Conservation (phyloP, 1,140 invertebrate species). For the Melanaphis sacchari region DNA sequence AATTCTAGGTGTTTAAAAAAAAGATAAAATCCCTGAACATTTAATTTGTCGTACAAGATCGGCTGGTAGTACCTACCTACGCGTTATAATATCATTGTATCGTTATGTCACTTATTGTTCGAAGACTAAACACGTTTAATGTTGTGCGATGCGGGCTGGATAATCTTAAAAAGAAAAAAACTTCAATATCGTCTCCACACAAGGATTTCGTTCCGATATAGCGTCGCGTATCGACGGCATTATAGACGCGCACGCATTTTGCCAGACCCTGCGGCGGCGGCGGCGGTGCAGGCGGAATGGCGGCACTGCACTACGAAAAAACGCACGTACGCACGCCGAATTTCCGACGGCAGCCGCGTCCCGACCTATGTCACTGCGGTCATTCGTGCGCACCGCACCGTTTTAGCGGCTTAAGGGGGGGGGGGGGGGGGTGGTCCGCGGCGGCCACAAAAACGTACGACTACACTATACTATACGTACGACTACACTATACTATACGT, state of each 20-base stretch:
- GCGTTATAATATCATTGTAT: no score
- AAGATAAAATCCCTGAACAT: no score
- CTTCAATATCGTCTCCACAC: not conserved
- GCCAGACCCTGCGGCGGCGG: not conserved
- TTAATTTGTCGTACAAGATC: no score
- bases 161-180: no score
- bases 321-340: slow-evolving; percentile 9
- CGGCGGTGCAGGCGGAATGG: not conserved
- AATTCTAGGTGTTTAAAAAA: no score
- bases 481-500: no score
- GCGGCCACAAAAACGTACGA: not conserved
- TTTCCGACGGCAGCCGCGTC: not conserved
- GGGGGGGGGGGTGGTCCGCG: not conserved
- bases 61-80: no score
- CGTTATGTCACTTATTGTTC: not conserved
- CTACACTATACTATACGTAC: no score
- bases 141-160: no score
- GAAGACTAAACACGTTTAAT: not conserved
- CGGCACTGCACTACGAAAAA: not conserved
- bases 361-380: slow-evolving; percentile 52
- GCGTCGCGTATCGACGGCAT: no score
- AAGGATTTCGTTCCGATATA: not conserved
- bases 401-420: not conserved
- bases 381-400: slow-evolving; percentile 8
- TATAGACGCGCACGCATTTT: not conserved